These are phyloP conservation scores for Psophia crepitans DNA, from an alignment of 2,113 vertebrate genomes.

Conservation along the genomic window DNA sequence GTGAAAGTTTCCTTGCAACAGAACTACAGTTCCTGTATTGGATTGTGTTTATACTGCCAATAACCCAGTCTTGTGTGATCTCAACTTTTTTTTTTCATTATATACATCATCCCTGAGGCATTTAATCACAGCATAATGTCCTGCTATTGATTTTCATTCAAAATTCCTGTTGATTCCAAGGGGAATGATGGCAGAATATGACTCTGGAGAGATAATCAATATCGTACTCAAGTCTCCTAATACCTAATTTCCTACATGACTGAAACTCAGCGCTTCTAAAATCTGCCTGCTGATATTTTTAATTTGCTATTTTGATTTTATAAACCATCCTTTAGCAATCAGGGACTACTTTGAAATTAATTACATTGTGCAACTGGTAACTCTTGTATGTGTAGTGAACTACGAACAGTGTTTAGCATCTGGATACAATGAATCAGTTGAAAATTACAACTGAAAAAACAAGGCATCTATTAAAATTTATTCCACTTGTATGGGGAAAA, in stretches of 20 bases:
- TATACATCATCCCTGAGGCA: neutral
- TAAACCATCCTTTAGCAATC: neutral
- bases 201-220: neutral
- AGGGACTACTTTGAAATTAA: conserved; percentile 2
- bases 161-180: neutral
- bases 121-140: neutral
- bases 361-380: neutral
- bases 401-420: conserved; percentile 8
- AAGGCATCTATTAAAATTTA: neutral
- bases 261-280: neutral
- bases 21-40: neutral
- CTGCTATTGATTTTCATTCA: neutral
- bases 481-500: neutral
- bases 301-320: conserved; percentile 2
- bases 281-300: conserved; percentile 7
- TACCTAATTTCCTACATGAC: neutral
- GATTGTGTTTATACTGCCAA: neutral
- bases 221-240: neutral
- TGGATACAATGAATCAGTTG: neutral
- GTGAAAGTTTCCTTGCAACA: neutral
- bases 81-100: neutral
- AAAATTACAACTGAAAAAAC: neutral
- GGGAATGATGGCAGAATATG: neutral
- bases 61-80: neutral
- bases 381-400: neutral